Conservation (phyloP, 1,140 invertebrate genomes). For the Mya arenaria region DNA sequence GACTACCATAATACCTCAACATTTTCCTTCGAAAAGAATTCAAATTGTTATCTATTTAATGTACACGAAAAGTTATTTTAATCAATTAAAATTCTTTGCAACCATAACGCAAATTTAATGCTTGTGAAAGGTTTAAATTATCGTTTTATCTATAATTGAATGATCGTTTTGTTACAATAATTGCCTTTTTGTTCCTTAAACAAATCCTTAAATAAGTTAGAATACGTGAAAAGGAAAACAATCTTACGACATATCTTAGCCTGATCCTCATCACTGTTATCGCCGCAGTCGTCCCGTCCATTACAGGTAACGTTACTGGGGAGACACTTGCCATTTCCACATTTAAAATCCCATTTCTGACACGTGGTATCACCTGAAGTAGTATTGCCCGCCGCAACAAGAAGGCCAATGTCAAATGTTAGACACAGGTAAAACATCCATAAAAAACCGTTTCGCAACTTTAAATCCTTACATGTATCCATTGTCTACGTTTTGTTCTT, state of each 20-base stretch:
- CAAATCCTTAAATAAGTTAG: background rate
- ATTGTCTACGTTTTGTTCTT: background rate
- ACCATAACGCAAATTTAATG: too few relatives aligned
- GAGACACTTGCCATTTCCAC: slow-evolving; percentile 91
- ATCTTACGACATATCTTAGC: slow-evolving; percentile 72
- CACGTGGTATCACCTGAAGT: slow-evolving; percentile 83
- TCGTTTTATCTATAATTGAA: too few relatives aligned
- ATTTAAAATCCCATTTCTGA: slow-evolving; percentile 82
- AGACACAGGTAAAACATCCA: background rate
- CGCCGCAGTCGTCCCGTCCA: slow-evolving; percentile 97
- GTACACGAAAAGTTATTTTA: too few relatives aligned
- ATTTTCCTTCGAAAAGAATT: too few relatives aligned
- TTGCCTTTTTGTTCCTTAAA: too few relatives aligned
- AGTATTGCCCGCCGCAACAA: background rate
- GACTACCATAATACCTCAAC: too few relatives aligned
- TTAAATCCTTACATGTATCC: background rate
- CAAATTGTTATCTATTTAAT: too few relatives aligned
- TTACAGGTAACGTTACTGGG: slow-evolving; percentile 97
- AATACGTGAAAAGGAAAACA: background rate
- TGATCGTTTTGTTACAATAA: too few relatives aligned
- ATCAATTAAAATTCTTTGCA: too few relatives aligned
- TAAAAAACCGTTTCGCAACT: background rate
- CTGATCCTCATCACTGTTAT: slow-evolving; percentile 93
- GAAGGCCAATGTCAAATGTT: background rate
- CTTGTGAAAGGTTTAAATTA: too few relatives aligned